Evolutionary conservation across 1,140 invertebrate genomes (phyloP).

Genomic region (Planococcus citri): DNA sequence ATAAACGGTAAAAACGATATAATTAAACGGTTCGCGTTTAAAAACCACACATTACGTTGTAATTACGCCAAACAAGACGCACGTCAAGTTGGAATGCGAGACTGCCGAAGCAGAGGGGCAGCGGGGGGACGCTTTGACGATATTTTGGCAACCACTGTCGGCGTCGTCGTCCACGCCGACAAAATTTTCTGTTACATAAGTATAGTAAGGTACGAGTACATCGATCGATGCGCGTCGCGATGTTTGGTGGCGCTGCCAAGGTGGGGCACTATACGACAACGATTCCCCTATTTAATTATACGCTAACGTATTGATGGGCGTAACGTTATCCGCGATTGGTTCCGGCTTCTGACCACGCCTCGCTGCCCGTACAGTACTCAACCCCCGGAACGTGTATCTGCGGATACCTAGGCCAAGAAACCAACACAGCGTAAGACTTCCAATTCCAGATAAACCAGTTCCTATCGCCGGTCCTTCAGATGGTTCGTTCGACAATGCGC

Average conservation of each 20-base stretch:
- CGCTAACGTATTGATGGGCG: slow-evolving; percentile 6
- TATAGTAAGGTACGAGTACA: not conserved
- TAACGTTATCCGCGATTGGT: not conserved
- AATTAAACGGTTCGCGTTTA: not conserved
- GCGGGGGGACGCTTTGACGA: too few relatives aligned
- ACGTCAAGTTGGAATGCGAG: not conserved
- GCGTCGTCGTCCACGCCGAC: not conserved
- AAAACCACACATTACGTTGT: not conserved
- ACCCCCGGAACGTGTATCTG: not conserved
- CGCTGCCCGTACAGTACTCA: not conserved
- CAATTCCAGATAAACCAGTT: slow-evolving; percentile 18
- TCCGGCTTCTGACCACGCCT: slow-evolving; percentile 13
- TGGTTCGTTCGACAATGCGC: slow-evolving; percentile 15
- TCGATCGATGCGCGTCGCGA: not conserved
- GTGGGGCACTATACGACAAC: not conserved
- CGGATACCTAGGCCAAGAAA: not conserved
- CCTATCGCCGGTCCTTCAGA: not conserved
- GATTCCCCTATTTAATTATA: slow-evolving; percentile 16
- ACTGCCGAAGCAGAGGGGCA: not conserved
- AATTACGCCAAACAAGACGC: slow-evolving; percentile 6
- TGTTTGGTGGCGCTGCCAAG: not conserved
- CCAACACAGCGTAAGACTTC: not conserved
- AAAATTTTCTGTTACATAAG: not conserved
- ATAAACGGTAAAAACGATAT: not conserved
- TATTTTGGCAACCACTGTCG: not conserved